Conservation (phyloP, 2,113 vertebrate species). For the Menura novaehollandiae region DNA sequence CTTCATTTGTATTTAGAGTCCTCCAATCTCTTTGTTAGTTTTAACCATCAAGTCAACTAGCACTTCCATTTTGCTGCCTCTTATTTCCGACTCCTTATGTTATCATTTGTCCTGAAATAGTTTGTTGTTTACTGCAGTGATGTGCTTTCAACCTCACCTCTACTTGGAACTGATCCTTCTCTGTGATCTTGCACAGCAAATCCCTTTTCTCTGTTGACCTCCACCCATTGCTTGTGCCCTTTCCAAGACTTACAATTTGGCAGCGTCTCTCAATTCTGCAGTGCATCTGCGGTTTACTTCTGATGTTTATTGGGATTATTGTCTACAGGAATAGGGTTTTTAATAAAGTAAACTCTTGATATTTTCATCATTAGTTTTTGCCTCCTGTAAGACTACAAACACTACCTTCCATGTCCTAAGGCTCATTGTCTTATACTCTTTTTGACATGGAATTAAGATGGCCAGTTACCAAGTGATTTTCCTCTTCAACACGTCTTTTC, state of each 20-base stretch:
- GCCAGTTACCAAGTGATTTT: background rate
- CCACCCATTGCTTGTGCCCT: background rate
- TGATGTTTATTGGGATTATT: background rate
- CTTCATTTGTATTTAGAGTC: background rate
- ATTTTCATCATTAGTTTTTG: background rate
- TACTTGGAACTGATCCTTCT: background rate
- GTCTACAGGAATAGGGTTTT: background rate
- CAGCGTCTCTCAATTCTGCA: background rate
- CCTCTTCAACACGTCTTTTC: background rate
- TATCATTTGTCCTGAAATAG: background rate
- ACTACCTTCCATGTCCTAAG: background rate
- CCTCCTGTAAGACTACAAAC: background rate
- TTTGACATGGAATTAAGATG: background rate
- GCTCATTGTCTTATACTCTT: background rate
- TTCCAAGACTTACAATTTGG: background rate
- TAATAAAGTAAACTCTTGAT: background rate
- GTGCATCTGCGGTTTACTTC: background rate
- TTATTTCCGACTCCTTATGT: background rate
- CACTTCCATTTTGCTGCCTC: background rate
- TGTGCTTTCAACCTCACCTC: background rate
- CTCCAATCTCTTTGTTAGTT: background rate
- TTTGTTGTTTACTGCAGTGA: background rate
- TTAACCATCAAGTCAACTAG: background rate
- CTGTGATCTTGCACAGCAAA: background rate
- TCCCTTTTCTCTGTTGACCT: background rate